Evolutionary conservation across 2,797 vertebrate species (phyloP), one percentile per base, ranked within the genome.

Genomic region (Epinephelus malabaricus): DNA sequence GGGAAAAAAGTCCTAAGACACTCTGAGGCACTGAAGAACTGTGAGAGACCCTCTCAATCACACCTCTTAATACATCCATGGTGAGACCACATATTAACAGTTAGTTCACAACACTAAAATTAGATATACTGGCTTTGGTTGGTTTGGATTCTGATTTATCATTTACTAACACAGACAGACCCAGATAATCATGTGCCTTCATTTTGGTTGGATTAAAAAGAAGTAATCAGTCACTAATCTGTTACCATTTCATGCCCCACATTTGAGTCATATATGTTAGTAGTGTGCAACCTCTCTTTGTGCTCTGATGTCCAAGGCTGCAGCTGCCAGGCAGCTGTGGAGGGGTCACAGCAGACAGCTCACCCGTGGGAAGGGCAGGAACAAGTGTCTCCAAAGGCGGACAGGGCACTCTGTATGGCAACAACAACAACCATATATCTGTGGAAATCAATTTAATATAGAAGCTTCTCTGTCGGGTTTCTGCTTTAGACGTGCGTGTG

Each of bases 321-420:
- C 78, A 88, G 81, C 86, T 87, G 76, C 53, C 6, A 1, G 70
- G 60, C 83, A 87, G 85, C 69, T 81, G 88, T 75, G 43, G 11
- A 66, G 34, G 47, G 60, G 63, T 77, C 79, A 80, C 40, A 58
- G 65, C 55, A 62, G 47, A 54, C 71, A 62, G 30, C 14, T 59
- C 47, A 71, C 69, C 54, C 53, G 2, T 75, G 61, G 69, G 66
- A 76, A 73, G 61, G 59, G 13, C 60, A 69, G 46, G 8, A 64
- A 21, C 54, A 58, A 19, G 6, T 1, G 10, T 74, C 56, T 78
- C 56, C 23, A 70, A 66, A 50, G 21, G 49, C 46, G 4, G 49
- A 76, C 6, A 60, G 47, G 53, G 12, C 8, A 11, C 49, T 65
- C 66, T 14, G 0, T 72, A 65, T 56, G 38, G 23, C 76, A 78